Evolutionary conservation across 2,888 invertebrate genomes (phyloP), one percentile per base, ranked within the genome.

Genomic region (Myopa tessellatipennis): DNA sequence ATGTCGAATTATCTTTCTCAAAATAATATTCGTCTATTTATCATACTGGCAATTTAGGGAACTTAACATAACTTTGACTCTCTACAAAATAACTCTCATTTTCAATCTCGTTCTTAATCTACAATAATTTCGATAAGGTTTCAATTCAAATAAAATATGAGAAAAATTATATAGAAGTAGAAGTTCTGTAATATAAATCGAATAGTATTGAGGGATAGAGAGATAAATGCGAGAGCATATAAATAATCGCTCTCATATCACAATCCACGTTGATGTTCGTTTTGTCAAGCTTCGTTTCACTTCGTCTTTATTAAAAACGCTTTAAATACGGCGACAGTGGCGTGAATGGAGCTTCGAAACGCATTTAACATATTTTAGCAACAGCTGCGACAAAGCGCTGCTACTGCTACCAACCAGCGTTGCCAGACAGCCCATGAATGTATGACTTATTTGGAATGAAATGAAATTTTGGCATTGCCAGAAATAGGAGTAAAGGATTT

Each of bases 301-400:
- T 72, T 72, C 72, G 58, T 67, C 72, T 77, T 77, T 77, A 77
- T 77, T 77, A 72, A 77, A 77, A 77, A 77, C 77, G 67, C 60
- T 77, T 77, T 68, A 77, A 72, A 77, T 76, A 76, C 65, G 74
- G 45, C n/a, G 55, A n/a, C 55, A 60, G 16, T 38, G 38, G 36
- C 16, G 38, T 26, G 34, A 36, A 34, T 18, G 26, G 16, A 34
- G 68, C 68, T 69, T 45, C 50, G 68, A 65, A 74, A 74, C 55
- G 70, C 65, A 77, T 76, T 71, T 77, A 77, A 72, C 76, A 77
- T 71, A 77, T 71, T 77, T 77, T 77, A 71, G 71, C 71, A 77
- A 77, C 76, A 77, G 76, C 63, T 77, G 76, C 71, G 71, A 77
- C 76, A 77, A 77, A 77, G 55, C 61, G 63, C 60, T 76, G 45